Evolutionary conservation across 2,113 vertebrate species (phyloP).

Genomic region (Scalopus aquaticus): DNA sequence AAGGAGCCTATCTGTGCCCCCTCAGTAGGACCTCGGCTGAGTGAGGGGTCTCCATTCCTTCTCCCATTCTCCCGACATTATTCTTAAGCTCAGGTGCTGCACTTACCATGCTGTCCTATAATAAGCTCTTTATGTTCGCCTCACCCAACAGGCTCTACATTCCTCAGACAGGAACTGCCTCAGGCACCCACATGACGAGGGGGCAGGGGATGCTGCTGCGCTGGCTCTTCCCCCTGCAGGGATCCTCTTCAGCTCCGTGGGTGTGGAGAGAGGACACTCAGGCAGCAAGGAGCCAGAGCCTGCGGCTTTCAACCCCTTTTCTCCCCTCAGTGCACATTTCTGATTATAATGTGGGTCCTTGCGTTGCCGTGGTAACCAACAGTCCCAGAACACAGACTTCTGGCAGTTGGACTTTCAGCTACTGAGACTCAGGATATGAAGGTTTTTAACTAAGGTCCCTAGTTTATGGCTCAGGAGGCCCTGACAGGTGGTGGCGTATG

Average conservation of each 20-base stretch:
- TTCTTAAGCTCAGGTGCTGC: neutral
- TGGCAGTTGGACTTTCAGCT: slow-evolving; percentile 33
- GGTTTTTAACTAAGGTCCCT: neutral
- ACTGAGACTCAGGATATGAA: neutral
- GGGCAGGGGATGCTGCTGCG: neutral
- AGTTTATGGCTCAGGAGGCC: neutral
- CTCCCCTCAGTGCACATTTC: neutral
- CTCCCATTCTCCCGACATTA: neutral
- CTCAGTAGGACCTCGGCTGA: no score
- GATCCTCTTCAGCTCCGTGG: neutral
- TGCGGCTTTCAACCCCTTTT: neutral
- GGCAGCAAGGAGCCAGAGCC: neutral
- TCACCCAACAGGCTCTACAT: neutral
- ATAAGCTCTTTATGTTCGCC: neutral
- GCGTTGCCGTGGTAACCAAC: slow-evolving; percentile 56
- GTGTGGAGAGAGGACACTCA: neutral
- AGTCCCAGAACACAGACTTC: slow-evolving; percentile 41
- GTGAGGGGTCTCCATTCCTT: neutral
- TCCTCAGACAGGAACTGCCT: neutral
- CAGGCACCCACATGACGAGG: neutral
- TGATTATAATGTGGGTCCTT: neutral
- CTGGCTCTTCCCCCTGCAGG: neutral
- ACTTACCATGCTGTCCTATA: neutral
- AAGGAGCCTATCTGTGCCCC: neutral
- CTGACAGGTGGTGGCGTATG: neutral